phyloP scores from a whole-genome alignment of 2,113 vertebrate species.

The Lontra canadensis region DNA sequence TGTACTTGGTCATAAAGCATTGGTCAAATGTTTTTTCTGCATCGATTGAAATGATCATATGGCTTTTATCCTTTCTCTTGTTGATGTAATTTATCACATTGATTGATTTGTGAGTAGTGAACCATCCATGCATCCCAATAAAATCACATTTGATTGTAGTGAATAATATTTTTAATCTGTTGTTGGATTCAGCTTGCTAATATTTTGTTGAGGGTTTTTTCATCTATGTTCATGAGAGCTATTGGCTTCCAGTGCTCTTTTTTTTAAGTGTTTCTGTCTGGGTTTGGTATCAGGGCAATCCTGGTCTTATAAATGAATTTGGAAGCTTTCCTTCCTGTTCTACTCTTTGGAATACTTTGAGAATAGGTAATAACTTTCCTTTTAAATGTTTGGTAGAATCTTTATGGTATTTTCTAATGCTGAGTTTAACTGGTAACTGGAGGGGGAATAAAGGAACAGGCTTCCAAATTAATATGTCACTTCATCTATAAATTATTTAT shows the following conservation, averaged over 20 bases:
- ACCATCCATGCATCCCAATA: not conserved
- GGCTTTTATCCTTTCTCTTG: not conserved
- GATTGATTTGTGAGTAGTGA: not conserved
- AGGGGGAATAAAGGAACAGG: not conserved
- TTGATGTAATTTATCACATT: not conserved
- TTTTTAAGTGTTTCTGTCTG: not conserved
- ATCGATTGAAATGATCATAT: not conserved
- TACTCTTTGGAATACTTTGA: not conserved
- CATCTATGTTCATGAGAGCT: not conserved
- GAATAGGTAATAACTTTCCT: not conserved
- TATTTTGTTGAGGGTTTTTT: not conserved
- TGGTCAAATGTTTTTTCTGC: not conserved
- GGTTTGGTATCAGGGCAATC: not conserved
- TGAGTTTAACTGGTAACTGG: not conserved
- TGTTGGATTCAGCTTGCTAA: not conserved
- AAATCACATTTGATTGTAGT: not conserved
- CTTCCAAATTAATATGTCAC: not conserved
- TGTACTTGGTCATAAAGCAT: no score
- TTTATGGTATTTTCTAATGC: not conserved
- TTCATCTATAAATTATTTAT: not conserved
- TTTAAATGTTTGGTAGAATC: not conserved
- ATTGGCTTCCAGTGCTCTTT: not conserved
- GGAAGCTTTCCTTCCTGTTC: not conserved
- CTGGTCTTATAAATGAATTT: not conserved
- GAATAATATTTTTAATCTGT: not conserved